These are phyloP conservation scores for Numenius phaeopus DNA, from an alignment of 2,797 vertebrate species.

Conservation along the genomic window DNA sequence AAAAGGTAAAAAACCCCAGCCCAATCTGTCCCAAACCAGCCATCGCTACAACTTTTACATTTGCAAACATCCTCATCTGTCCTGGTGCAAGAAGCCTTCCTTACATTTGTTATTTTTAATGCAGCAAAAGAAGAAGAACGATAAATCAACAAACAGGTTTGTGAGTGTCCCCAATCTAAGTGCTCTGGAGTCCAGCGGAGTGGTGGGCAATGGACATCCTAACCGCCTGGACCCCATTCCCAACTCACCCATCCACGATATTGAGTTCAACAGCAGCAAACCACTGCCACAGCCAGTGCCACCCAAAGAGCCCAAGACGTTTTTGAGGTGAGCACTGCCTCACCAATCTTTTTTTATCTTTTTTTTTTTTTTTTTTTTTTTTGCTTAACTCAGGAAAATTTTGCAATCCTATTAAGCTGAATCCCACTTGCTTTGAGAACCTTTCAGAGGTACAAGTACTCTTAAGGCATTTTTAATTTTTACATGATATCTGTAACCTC, in stretches of 20 bases:
- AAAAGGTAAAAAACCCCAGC: background rate
- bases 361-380: background rate
- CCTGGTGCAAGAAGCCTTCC: constrained; percentile 61
- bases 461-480: constrained; percentile 54
- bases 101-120: constrained; percentile 84
- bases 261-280: constrained; percentile 98
- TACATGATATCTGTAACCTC: constrained; percentile 66
- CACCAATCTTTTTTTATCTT: constrained; percentile 65
- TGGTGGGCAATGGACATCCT: constrained; percentile 89
- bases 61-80: constrained; percentile 59
- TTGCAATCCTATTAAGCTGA: constrained; percentile 60
- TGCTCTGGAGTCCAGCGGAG: constrained; percentile 92
- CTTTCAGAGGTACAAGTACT: constrained; percentile 66
- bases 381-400: constrained; percentile 68
- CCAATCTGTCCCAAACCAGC: background rate
- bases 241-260: constrained; percentile 96
- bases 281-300: constrained; percentile 95
- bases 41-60: background rate
- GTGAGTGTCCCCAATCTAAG: constrained; percentile 97
- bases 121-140: constrained; percentile 99
- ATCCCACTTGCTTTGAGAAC: constrained; percentile 35
- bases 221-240: constrained; percentile 95
- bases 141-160: constrained; percentile 97
- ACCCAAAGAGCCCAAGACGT: constrained; percentile 97
- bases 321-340: constrained; percentile 97